Base-by-base conservation (phyloP, 2,888 invertebrate species). In the Latrodectus elegans region DNA sequence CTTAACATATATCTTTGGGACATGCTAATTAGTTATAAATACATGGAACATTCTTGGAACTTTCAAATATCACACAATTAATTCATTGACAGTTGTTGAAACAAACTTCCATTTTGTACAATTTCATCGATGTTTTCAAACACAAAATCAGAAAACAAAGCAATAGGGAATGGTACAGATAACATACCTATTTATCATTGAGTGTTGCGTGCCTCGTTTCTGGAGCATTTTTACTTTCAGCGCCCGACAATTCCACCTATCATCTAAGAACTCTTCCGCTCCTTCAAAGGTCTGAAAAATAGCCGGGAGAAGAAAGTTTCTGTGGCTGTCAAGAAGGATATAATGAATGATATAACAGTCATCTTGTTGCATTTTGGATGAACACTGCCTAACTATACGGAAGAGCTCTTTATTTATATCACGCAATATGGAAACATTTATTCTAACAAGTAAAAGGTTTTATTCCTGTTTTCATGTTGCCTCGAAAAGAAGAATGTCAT, bases 271-370 rank as follows among this genome's bases (percentile, higher is more conserved):
- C 60, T 60, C n/a, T 60, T 60, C 60, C 12, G 4, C 14, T 60
- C 60, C n/a, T 8, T 60, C 60, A 60, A 60, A n/a, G 14, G n/a
- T 6, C 60, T n/a, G 60, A n/a, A 60, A 60, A n/a, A 60, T 15
- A 60, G n/a, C 60, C n/a, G 60, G 12, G 12, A 15, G 60, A 60
- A n/a, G 60, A 60, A 60, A 38, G n/a, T 60, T 60, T 60, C 60
- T 82, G 55, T 49, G 53, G 74, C 74, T 82, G 82, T 82, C 82
- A 82, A 74, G 38, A 51, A 17, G 11, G 68, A 75, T 67, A 70
- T 74, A 82, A 82, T 82, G 82, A 74, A 82, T 82, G 82, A 82
- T 82, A 82, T 55, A 82, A 49, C 68, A 70, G 82, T 82, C 75
- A 75, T 74, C 55, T 9, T 51, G 9, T 65, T 82, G 82, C 68